Conservation (phyloP, 2,113 vertebrate species). For the Pungitius pungitius region DNA sequence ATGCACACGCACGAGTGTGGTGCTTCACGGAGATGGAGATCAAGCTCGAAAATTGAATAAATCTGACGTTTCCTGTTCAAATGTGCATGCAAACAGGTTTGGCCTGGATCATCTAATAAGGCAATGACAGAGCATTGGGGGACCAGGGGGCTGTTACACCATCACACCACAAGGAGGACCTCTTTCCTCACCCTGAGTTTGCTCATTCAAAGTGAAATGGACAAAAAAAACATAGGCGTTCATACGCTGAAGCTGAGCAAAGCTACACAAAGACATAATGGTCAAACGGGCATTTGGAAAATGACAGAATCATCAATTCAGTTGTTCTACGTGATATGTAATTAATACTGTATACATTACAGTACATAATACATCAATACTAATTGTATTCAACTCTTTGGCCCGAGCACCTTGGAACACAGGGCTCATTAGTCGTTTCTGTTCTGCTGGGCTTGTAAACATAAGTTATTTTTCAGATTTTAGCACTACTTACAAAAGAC, state of each 20-base stretch:
- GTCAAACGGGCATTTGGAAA: not conserved
- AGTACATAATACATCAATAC: too few relatives aligned
- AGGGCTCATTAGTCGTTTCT: not conserved
- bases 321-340: not conserved
- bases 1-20: not conserved
- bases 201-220: not conserved
- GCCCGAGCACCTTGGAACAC: not conserved
- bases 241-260: not conserved
- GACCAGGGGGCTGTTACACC: constrained; percentile 32
- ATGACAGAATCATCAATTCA: not conserved
- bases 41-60: not conserved
- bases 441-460: not conserved
- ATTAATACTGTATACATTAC: too few relatives aligned
- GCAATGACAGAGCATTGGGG: constrained; percentile 15
- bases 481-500: constrained; percentile 87
- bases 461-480: not conserved
- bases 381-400: not conserved
- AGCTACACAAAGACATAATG: not conserved
- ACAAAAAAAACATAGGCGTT: not conserved
- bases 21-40: constrained; percentile 12
- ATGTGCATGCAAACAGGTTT: constrained; percentile 40
- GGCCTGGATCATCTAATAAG: constrained; percentile 32
- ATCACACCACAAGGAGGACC: constrained; percentile 64
- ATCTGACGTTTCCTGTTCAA: constrained; percentile 40
- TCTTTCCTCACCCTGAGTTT: constrained; percentile 46